Conservation (phyloP, 2,113 vertebrate species). For the Motacilla alba region DNA sequence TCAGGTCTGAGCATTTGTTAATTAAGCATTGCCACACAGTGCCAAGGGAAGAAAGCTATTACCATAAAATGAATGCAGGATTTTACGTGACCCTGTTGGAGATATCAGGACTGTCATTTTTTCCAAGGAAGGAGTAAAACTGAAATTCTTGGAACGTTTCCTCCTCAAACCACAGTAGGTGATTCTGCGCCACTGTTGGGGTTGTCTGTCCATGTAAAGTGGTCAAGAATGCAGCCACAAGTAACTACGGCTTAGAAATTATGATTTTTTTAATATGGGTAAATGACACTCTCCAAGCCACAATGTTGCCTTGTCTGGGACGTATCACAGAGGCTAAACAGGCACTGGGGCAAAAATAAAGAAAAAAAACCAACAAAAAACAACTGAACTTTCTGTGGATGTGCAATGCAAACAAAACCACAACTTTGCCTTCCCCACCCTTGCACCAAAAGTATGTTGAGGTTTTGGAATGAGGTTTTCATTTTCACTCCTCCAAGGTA, state of each 20-base stretch:
- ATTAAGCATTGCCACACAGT: constrained; percentile 21
- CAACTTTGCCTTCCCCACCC: constrained; percentile 44
- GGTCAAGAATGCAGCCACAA: neutral
- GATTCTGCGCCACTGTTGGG: neutral
- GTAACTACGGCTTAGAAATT: neutral
- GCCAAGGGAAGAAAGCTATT: neutral
- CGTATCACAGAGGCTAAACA: neutral
- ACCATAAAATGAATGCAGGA: neutral
- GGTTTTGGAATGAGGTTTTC: constrained; percentile 62
- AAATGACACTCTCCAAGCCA: neutral
- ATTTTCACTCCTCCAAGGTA: constrained; percentile 56
- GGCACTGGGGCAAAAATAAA: neutral
- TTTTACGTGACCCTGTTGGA: neutral
- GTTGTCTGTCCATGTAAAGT: neutral
- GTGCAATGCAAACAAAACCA: constrained; percentile 17
- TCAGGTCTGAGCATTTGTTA: constrained; percentile 35
- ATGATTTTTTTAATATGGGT: neutral
- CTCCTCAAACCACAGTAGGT: neutral
- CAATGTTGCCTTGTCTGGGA: neutral
- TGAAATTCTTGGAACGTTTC: neutral
- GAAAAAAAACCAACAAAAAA: neutral
- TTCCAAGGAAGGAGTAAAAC: neutral
- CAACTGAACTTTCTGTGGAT: constrained; percentile 20
- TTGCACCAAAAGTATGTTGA: constrained; percentile 54
- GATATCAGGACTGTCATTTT: neutral